Base-by-base conservation (phyloP, 2,797 vertebrate species). In the Oreochromis grahami region DNA sequence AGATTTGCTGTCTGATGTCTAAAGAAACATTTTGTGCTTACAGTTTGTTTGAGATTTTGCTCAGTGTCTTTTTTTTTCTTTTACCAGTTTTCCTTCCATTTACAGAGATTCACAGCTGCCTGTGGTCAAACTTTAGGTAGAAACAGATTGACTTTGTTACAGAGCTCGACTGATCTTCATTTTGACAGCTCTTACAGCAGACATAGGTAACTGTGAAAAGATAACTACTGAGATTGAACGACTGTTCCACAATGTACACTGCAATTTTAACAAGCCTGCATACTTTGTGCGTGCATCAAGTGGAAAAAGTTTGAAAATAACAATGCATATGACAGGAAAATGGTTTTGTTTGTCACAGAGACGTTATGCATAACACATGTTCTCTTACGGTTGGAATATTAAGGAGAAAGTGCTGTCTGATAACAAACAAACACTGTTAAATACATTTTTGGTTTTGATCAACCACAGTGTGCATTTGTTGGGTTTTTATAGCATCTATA, bases 251-350 rank as follows among this genome's bases (percentile, higher is more conserved):
- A 6, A 68, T 77, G 80, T 14, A 13, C 76, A 13, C 77, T 48
- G 79, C 83, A 87, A 78, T 86, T 76, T 85, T 63, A 86, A 88
- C 87, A 76, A 90, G 83, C 52, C 72, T 4, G 70, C 2, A 58
- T 34, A 26, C 70, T 68, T 36, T 72, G 81, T 85, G 87, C 53
- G 85, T 53, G 63, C 77, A 83, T 76, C 76, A 41, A 79, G 79
- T 41, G 80, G 80, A 79, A 80, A 76, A 80, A 68, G 72, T 84
- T 77, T 43, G 68, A 29, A 83, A 80, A 92, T 82, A 87, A 90
- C 85, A 79, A 87, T 53, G 74, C 58, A 76, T 76, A 50, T 84
- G 89, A 92, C 87, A 91, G 79, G 48, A 83, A 81, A 77, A 88
- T 83, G 34, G 84, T 50, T 76, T 65, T 84, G 80, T 85, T 86